These are phyloP conservation scores for Melanchra persicariae DNA, from an alignment of 2,888 invertebrate species.

Conservation along the genomic window DNA sequence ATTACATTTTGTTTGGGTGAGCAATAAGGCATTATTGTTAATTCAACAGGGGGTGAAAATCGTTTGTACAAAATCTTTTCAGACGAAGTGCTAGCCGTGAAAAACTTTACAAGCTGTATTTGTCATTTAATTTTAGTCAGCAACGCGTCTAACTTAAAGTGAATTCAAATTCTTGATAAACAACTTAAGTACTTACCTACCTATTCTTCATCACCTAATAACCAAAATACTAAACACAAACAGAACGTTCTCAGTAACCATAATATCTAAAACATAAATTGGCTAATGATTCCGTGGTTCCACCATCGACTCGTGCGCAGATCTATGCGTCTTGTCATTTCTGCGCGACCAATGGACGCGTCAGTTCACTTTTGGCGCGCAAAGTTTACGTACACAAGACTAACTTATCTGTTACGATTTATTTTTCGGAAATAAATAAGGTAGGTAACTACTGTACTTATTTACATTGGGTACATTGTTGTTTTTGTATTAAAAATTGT, in stretches of 20 bases:
- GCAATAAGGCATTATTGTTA: no score
- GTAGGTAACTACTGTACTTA: not conserved
- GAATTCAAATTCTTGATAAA: no score
- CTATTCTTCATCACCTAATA: no score
- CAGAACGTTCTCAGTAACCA: not conserved
- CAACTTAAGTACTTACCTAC: not conserved
- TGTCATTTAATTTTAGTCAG: no score
- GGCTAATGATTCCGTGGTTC: not conserved
- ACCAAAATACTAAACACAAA: not conserved
- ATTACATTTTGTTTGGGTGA: no score
- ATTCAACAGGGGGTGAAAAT: no score
- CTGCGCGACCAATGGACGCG: not conserved
- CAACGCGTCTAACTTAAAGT: no score
- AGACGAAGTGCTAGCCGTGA: no score
- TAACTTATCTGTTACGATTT: not conserved
- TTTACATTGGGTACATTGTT: not conserved
- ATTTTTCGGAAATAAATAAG: constrained; percentile 12
- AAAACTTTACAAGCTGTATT: no score
- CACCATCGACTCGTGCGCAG: constrained; percentile 3
- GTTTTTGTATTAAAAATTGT: no score
- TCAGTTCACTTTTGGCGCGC: constrained; percentile 40
- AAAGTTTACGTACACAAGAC: constrained; percentile 15
- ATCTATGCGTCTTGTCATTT: not conserved
- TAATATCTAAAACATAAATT: constrained; percentile 14
- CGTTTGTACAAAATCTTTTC: no score